A percentile compares a stretch with the other conserved stretches of the same genome.
These are phyloP conservation scores for Garra rufa DNA, from an alignment of 2,113 vertebrate genomes.

Conservation along the genomic window DNA sequence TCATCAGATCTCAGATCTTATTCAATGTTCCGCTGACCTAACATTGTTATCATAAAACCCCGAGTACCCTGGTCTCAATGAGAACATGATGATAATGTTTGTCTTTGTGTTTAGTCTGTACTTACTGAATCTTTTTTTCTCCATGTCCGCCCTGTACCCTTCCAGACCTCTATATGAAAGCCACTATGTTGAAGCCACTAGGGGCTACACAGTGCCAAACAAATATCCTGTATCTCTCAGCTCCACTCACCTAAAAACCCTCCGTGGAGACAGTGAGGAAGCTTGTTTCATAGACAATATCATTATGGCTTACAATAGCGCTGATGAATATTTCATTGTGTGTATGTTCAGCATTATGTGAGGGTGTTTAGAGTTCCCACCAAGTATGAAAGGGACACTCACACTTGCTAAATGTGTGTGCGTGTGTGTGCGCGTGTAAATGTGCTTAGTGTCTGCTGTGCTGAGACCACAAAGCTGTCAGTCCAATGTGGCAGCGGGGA, in stretches of 20 bases:
- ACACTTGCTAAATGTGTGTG: constrained; percentile 19
- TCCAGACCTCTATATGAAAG: constrained; percentile 13
- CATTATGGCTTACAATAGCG: constrained; percentile 23
- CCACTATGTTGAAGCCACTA: neutral
- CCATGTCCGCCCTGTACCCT: neutral
- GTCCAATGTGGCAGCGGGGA: constrained; percentile 39
- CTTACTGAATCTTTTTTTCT: constrained; percentile 12
- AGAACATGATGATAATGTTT: constrained; percentile 16
- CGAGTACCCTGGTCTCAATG: neutral
- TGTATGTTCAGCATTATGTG: constrained; percentile 32
- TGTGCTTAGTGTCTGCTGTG: constrained; percentile 39
- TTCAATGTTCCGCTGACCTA: neutral
- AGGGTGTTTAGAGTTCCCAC: constrained; percentile 28
- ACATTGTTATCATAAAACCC: neutral
- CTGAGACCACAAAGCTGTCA: constrained; percentile 39
- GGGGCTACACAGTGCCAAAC: constrained; percentile 16
- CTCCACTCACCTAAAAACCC: constrained; percentile 37
- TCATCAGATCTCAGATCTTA: neutral
- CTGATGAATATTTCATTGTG: constrained; percentile 49
- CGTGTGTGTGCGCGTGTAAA: constrained; percentile 30
- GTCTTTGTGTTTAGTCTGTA: constrained; percentile 19
- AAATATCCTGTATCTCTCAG: constrained; percentile 35
- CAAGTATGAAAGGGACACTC: constrained; percentile 35
- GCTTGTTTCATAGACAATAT: constrained; percentile 32
- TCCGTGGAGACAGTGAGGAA: constrained; percentile 30